Evolutionary conservation across 2,888 invertebrate genomes (phyloP), one percentile per base, ranked within the genome.

Genomic region (Sinelater perroti): DNA sequence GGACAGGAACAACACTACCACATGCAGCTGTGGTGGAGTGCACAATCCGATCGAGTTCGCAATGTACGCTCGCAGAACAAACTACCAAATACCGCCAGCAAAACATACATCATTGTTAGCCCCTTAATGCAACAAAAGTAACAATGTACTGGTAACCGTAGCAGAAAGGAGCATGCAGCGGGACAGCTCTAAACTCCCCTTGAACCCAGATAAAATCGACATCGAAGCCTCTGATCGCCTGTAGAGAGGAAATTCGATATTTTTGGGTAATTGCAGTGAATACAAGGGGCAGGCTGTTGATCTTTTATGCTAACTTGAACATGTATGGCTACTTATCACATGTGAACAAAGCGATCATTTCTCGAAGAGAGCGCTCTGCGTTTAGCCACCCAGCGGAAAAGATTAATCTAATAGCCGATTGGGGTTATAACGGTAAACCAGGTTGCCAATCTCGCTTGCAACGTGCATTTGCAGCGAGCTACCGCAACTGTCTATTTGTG

Each of bases 231-330:
- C 10, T 50, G 59, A 20, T 3, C 55, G 7, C 18, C 24, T 35
- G 36, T 20, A 50, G 11, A 17, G 13, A 14, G 28, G 59, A 59
- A 59, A 59, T 51, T 59, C 55, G 59, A 59, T 59, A 59, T 55
- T 59, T 59, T 59, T 51, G 16, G 51, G 51, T 59, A 59, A 59
- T 59, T 59, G 59, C 54, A 55, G 54, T 47, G 59, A 59, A 59
- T 50, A 45, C 40, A 51, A 59, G 59, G 59, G 59, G 54, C 47
- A 59, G 55, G 55, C 55, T 59, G 59, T 59, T 59, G 59, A 59
- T 59, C 59, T 59, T 59, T 59, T 59, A 59, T 59, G 55, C 59
- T 55, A 59, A 59, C 50, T 59, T 59, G 50, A 55, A 59, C 59
- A 55, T 55, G 59, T 59, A 59, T 54, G 54, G 59, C 55, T 55